Base-by-base conservation (phyloP, 2,888 invertebrate genomes). In the Dryocosmus kuriphilus region DNA sequence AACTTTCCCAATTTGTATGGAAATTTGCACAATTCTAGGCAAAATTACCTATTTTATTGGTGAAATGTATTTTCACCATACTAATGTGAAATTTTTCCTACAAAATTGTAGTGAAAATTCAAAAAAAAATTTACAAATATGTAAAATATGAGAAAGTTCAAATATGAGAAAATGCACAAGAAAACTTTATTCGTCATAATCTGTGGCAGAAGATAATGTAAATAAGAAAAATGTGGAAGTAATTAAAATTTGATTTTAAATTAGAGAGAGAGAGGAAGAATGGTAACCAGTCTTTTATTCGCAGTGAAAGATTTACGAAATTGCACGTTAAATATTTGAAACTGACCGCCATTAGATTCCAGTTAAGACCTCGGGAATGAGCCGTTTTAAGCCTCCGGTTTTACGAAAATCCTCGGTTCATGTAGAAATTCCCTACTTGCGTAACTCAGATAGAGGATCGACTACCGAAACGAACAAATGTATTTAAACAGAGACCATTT, bases 341-440 rank as follows among this genome's bases (percentile, higher is more conserved):
- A 87, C 86, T 84, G 85, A 83, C 82, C 86, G 85, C 85, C 86
- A 85, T 86, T 86, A 85, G 83, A 84, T 85, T 85, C 85, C 83
- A 86, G 79, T 84, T 82, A 83, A 86, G 85, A 84, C 82, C 82
- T 79, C 57, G 77, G 76, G 73, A 79, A 51, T 77, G 78, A 74
- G 83, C 82, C 79, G 82, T 83, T 83, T 86, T 85, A 85, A 86
- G 85, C 85, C 83, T 83, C 85, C 83, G 84, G 83, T 75, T 80
- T 80, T 76, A 85, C 83, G 84, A 86, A 86, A 86, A 85, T 85
- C 86, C 83, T 61, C 77, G 79, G 75, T 79, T 82, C 77, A 76
- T 78, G 79, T 77, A 81, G 81, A 80, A 77, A 74, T 80, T 78
- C 75, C 75, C 71, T 82, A 81, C 71, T 80, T 84, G 79, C 60